Evolutionary conservation across 2,888 invertebrate genomes (phyloP).

Genomic region (Masnerella sp.): DNA sequence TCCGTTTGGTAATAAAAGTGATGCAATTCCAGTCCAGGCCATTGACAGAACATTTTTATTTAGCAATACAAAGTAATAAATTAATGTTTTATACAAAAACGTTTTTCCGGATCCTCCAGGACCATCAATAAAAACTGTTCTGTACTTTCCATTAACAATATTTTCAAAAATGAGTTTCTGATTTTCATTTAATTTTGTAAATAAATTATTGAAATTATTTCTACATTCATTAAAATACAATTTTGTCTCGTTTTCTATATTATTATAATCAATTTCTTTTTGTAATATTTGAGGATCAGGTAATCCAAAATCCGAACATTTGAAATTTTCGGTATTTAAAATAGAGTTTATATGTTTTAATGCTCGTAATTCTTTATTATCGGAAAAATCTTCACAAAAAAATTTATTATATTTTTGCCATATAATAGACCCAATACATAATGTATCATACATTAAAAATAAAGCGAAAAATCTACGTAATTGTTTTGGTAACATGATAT

Average conservation of each 20-base stretch:
- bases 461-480: conserved; percentile 2
- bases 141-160: background rate
- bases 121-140: no score
- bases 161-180: background rate
- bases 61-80: background rate
- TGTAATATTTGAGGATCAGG: background rate
- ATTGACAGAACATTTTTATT: background rate
- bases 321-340: conserved; percentile 19
- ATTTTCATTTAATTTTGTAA: background rate
- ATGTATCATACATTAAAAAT: conserved; percentile 7
- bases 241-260: background rate
- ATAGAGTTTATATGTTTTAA: conserved; percentile 8
- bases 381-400: conserved; percentile 15
- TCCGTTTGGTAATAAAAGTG: background rate
- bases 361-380: conserved; percentile 7
- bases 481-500: background rate
- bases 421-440: background rate
- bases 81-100: conserved; percentile 5
- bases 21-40: background rate
- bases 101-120: no score
- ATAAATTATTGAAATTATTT: background rate
- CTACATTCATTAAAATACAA: background rate
- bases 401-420: conserved; percentile 11
- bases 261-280: background rate
- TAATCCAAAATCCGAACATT: conserved; percentile 29